These are phyloP conservation scores for Pseudochaenichthys georgianus DNA, from an alignment of 2,797 vertebrate genomes.

Conservation along the genomic window DNA sequence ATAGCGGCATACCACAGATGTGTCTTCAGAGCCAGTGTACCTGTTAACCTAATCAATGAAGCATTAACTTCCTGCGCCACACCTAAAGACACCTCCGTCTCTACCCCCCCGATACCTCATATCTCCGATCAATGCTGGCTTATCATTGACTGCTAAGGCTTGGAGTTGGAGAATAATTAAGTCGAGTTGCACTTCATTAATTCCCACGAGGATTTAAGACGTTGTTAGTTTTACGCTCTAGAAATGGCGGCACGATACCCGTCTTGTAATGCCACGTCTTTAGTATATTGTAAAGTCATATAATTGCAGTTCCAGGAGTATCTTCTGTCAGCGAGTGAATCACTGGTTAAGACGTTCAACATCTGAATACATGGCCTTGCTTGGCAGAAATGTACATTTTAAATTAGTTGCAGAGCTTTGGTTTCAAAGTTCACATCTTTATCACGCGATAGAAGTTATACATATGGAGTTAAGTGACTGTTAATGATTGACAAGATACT, in stretches of 20 bases:
- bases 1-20: too few species aligned
- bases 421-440: neutral
- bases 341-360: neutral
- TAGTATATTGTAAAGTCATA: too few species aligned
- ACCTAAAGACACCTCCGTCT: constrained; percentile 14
- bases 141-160: constrained; percentile 34
- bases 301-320: too few species aligned
- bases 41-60: too few species aligned
- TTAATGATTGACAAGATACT: neutral
- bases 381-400: too few species aligned
- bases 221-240: neutral
- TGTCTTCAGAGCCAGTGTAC: too few species aligned
- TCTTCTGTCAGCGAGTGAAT: too few species aligned
- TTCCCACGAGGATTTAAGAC: neutral
- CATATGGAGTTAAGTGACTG: neutral
- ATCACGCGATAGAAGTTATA: neutral
- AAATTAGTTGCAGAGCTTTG: neutral
- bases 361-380: neutral
- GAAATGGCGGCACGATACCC: too few species aligned
- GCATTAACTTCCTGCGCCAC: neutral
- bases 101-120: neutral
- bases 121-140: constrained; percentile 26
- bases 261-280: too few species aligned
- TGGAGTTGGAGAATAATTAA: constrained; percentile 13
- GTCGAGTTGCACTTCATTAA: neutral